Evolutionary conservation across 2,113 vertebrate genomes (phyloP).

Genomic region (Litocranius walleri): DNA sequence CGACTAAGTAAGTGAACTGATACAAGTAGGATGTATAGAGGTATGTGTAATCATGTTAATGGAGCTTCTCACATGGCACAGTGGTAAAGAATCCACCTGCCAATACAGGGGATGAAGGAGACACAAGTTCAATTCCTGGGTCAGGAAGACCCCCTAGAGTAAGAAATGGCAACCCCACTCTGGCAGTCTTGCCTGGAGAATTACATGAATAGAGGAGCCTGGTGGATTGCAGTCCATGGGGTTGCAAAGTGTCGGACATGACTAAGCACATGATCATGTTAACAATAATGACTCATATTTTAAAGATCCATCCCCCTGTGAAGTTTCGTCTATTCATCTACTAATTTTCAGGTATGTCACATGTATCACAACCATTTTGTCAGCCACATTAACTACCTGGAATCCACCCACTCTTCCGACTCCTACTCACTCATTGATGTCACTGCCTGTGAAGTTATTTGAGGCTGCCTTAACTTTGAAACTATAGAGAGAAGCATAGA

Average conservation of each 20-base stretch:
- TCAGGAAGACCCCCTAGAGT: neutral
- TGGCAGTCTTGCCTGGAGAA: neutral
- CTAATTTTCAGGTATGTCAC: neutral
- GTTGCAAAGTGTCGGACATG: neutral
- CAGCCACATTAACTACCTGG: neutral
- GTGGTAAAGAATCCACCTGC: neutral
- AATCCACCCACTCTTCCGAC: neutral
- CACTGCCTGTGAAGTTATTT: neutral
- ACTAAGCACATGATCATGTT: neutral
- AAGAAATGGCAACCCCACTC: neutral
- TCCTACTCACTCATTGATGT: neutral
- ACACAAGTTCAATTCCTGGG: fast-evolving
- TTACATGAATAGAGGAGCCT: neutral
- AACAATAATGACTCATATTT: neutral
- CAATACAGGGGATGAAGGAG: neutral
- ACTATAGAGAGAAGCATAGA: neutral
- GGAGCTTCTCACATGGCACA: neutral
- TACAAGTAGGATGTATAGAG: neutral
- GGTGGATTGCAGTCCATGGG: neutral
- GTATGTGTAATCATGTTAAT: neutral
- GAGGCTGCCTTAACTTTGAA: neutral
- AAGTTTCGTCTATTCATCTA: neutral
- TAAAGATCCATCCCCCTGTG: neutral
- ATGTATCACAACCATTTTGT: neutral
- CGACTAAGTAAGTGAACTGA: no score